Evolutionary conservation across 92 coral and sea anemone species (phyloP).

Genomic region (Phenganax marumi): DNA sequence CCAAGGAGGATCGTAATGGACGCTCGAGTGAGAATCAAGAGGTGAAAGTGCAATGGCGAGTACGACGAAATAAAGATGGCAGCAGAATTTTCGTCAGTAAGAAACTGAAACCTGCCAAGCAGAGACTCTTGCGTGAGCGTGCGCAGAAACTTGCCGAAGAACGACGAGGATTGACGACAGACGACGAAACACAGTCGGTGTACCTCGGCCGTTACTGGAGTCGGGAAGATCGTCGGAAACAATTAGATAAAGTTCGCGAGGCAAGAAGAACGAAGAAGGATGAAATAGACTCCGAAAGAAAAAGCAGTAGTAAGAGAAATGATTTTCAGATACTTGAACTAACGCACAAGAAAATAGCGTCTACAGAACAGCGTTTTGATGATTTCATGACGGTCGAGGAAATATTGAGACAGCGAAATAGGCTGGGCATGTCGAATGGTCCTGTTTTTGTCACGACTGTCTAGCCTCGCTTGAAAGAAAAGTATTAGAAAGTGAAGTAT

Average conservation of each 20-base stretch:
- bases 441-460: conserved; percentile 97
- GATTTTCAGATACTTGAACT: conserved; percentile 82
- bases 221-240: conserved; percentile 80
- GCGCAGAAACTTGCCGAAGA: conserved; percentile 97
- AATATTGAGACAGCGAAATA: conserved; percentile 81
- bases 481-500: neutral
- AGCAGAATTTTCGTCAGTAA: conserved; percentile 88
- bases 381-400: conserved; percentile 97
- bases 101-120: conserved; percentile 80
- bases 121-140: conserved; percentile 87
- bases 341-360: conserved; percentile 82
- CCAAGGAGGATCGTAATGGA: conserved; percentile 53
- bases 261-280: conserved; percentile 76
- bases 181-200: conserved; percentile 91
- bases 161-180: conserved; percentile 93
- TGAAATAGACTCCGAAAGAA: conserved; percentile 60
- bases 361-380: conserved; percentile 69
- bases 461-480: conserved; percentile 31
- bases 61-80: conserved; percentile 87
- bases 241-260: conserved; percentile 82
- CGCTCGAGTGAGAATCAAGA: conserved; percentile 55
- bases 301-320: conserved; percentile 72
- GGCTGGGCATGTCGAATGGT: conserved; percentile 75
- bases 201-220: conserved; percentile 97
- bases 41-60: conserved; percentile 88